phyloP scores from a whole-genome alignment of 2,888 invertebrate genomes.

The Allygus modestus region DNA sequence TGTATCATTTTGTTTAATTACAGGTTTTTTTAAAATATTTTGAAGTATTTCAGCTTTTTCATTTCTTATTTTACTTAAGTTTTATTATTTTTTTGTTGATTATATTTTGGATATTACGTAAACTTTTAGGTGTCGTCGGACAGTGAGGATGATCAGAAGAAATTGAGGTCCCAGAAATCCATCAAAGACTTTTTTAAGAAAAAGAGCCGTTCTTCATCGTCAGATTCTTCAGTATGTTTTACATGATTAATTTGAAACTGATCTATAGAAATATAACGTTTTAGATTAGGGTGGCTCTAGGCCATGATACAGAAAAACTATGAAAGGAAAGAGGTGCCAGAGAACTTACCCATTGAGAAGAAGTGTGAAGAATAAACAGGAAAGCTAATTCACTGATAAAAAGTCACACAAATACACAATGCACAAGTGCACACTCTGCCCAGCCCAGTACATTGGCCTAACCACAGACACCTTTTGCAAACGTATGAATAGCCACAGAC shows the following conservation, averaged over 20 bases:
- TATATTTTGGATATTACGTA: not conserved
- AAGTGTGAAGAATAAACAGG: no score
- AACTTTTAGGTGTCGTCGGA: not conserved
- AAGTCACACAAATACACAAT: no score
- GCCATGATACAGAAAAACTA: no score
- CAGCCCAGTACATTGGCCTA: no score
- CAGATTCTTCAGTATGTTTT: conserved; percentile 23
- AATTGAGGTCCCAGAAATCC: not conserved
- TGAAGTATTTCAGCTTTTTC: not conserved
- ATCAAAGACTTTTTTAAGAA: conserved; percentile 33
- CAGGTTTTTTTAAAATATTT: not conserved
- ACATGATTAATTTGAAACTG: not conserved
- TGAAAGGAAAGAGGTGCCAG: no score
- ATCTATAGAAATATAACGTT: no score
- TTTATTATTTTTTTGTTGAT: conserved; percentile 3
- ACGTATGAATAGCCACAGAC: no score
- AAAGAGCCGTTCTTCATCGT: not conserved
- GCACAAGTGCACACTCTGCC: no score
- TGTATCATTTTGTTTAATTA: not conserved
- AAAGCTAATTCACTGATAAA: no score
- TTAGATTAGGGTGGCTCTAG: no score
- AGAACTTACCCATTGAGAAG: no score
- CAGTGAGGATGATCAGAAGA: not conserved
- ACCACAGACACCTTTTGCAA: no score
- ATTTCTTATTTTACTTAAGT: not conserved